Conservation (phyloP, 1,140 invertebrate species). For the Aphis gossypii region DNA sequence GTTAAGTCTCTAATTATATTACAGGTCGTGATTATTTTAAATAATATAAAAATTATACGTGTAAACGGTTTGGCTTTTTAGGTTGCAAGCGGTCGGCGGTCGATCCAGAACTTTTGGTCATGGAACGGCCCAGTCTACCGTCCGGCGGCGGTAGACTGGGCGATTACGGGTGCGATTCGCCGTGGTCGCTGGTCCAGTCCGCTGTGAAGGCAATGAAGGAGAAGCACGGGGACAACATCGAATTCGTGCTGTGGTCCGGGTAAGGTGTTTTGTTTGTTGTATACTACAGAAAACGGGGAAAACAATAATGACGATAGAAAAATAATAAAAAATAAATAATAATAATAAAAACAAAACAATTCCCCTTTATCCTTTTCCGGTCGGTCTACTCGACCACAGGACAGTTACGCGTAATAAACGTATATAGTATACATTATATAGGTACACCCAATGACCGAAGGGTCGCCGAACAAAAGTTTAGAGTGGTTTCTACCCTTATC, state of each 20-base stretch:
- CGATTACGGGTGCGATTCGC: conserved; percentile 87
- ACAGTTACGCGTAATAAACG: not conserved
- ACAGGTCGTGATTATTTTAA: not conserved
- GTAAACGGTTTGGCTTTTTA: not conserved
- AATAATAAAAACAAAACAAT: not conserved
- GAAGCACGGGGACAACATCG: conserved; percentile 80
- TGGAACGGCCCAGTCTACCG: conserved; percentile 63
- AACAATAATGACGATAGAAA: not conserved
- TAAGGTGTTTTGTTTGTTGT: conserved; percentile 66
- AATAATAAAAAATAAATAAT: not conserved
- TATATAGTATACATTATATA: not conserved
- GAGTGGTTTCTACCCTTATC: not conserved
- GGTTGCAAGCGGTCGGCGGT: conserved; percentile 23
- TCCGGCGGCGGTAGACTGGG: conserved; percentile 73
- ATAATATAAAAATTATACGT: not conserved
- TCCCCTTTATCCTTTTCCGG: not conserved
- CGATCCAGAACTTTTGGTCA: not conserved
- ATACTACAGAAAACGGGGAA: not conserved
- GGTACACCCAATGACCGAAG: not conserved
- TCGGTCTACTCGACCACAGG: not conserved
- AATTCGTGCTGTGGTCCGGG: conserved; percentile 94
- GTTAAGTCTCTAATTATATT: not conserved
- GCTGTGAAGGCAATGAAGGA: conserved; percentile 82
- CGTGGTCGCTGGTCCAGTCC: conserved; percentile 83
- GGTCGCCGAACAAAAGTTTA: not conserved